Percentiles rank a stretch among this genome's conserved stretches.
Conservation (phyloP, 2,888 invertebrate genomes). For the Siphonodentalium dalli region DNA sequence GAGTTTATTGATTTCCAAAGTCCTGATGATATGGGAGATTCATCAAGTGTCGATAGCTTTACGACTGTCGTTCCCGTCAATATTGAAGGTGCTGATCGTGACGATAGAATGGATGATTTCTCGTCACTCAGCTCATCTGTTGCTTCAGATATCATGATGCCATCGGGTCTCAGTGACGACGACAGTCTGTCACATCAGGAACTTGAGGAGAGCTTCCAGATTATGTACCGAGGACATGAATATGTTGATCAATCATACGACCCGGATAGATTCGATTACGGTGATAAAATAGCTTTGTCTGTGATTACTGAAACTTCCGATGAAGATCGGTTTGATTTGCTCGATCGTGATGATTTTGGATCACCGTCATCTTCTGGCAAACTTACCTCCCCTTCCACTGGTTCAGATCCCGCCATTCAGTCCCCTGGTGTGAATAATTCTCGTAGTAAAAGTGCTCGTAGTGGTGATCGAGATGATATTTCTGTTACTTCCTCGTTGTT, state of each 20-base stretch:
- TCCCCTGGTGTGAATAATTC: conserved; percentile 70
- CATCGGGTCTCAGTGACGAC: background rate
- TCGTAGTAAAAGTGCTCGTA: conserved; percentile 77
- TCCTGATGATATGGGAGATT: conserved; percentile 54
- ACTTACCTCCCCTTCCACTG: conserved; percentile 80
- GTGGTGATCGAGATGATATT: conserved; percentile 88
- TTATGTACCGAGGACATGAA: no score
- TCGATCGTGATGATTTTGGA: conserved; percentile 72
- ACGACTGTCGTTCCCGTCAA: conserved; percentile 61
- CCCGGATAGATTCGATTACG: conserved; percentile 59
- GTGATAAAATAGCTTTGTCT: conserved; percentile 52
- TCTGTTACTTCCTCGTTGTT: conserved; percentile 87
- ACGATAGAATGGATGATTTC: conserved; percentile 71
- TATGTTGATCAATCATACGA: background rate
- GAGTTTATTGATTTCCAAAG: no score
- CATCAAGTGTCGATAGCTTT: conserved; percentile 64
- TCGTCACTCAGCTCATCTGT: conserved; percentile 66
- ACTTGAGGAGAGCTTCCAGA: no score
- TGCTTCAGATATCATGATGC: conserved; percentile 55
- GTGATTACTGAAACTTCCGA: conserved; percentile 58
- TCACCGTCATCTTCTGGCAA: conserved; percentile 67
- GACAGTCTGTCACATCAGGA: no score
- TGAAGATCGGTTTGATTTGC: conserved; percentile 68
- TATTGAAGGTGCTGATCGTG: conserved; percentile 68
- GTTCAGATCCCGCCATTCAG: conserved; percentile 73